These are phyloP conservation scores for Seriola aureovittata DNA, from an alignment of 2,113 vertebrate species.

Conservation along the genomic window DNA sequence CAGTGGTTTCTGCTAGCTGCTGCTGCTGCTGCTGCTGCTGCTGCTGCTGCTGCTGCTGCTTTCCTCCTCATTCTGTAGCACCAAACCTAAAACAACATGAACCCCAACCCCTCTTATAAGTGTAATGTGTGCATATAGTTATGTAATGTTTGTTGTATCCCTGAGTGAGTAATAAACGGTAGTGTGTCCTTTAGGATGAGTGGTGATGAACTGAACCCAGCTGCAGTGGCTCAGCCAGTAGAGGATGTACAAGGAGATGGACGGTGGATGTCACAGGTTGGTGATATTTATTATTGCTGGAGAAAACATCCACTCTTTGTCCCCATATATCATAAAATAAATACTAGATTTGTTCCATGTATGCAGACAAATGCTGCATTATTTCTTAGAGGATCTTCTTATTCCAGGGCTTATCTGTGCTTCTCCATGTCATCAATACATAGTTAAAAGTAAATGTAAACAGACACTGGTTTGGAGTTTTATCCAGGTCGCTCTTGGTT, in stretches of 20 bases:
- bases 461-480: background rate
- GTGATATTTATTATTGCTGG: background rate
- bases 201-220: slow-evolving; percentile 90
- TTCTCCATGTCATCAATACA: background rate
- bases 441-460: background rate
- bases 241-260: slow-evolving; percentile 93
- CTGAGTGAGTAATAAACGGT: background rate
- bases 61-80: no score
- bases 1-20: slow-evolving; percentile 12
- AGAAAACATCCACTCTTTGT: no score
- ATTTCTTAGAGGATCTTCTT: background rate
- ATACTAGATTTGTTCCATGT: background rate
- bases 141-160: background rate
- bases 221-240: slow-evolving; percentile 88
- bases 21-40: slow-evolving; percentile 15
- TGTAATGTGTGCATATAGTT: background rate
- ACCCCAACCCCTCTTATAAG: background rate
- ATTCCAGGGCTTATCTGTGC: background rate
- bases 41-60: background rate
- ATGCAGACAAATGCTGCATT: background rate
- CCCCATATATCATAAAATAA: background rate
- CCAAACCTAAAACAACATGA: background rate
- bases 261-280: slow-evolving; percentile 97
- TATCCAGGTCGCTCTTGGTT: background rate
- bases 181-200: slow-evolving; percentile 86